These are phyloP conservation scores for Dolichoris vasculosae DNA, from an alignment of 1,140 invertebrate genomes.

Conservation along the genomic window DNA sequence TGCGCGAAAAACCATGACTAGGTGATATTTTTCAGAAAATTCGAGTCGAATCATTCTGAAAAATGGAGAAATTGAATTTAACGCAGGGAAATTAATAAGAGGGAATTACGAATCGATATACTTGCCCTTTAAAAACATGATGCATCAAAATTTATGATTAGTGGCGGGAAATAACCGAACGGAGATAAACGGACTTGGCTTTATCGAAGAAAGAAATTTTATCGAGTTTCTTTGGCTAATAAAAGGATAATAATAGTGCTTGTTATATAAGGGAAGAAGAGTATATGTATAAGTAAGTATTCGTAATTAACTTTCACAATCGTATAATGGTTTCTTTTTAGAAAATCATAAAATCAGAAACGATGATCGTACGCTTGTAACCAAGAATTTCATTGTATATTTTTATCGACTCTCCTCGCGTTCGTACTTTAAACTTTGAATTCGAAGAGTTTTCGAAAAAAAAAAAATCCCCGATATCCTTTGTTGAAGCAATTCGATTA, in stretches of 20 bases:
- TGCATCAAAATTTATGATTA: background rate
- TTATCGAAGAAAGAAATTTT: background rate
- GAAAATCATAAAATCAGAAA: background rate
- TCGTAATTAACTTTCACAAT: background rate
- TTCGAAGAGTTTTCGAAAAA: background rate
- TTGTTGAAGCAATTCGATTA: too few species aligned
- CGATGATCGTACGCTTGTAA: background rate
- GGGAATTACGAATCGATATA: background rate
- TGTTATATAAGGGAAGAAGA: background rate
- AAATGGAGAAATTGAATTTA: background rate
- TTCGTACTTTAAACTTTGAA: background rate
- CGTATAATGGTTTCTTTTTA: too few species aligned
- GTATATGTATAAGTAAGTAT: background rate
- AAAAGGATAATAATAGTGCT: background rate
- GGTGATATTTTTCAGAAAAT: background rate
- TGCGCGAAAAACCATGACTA: background rate
- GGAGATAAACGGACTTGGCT: background rate
- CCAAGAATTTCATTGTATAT: background rate
- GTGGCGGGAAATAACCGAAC: background rate
- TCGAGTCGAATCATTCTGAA: background rate
- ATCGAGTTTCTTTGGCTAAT: background rate
- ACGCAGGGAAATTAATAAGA: background rate
- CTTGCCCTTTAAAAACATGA: background rate
- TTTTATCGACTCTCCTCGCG: background rate
- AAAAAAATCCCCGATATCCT: too few species aligned